A percentile compares a stretch with the other conserved stretches of the same genome.
Conservation (phyloP, 2,888 invertebrate species). For the Noctua janthe region DNA sequence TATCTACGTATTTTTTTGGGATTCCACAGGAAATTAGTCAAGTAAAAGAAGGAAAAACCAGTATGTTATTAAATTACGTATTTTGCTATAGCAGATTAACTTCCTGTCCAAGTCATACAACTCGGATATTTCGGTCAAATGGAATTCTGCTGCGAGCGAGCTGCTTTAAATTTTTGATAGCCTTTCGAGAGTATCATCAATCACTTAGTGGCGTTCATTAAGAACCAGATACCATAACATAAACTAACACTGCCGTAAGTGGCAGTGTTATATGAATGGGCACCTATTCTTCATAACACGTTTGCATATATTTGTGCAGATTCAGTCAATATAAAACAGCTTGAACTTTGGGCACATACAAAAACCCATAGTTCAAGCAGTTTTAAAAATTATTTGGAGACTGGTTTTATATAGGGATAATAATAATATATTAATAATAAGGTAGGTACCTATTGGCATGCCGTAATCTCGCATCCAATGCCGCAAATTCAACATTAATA, state of each 20-base stretch:
- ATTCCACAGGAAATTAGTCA: constrained; percentile 17
- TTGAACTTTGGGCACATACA: constrained; percentile 28
- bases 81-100: neutral
- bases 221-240: too few species aligned
- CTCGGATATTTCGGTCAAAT: neutral
- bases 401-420: neutral
- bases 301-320: constrained; percentile 25
- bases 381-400: neutral
- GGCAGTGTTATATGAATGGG: too few species aligned
- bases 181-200: too few species aligned
- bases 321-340: constrained; percentile 12
- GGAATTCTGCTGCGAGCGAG: neutral
- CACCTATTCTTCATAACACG: neutral
- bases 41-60: neutral
- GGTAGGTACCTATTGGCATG: neutral
- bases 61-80: neutral
- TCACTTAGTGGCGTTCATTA: too few species aligned
- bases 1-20: constrained; percentile 32
- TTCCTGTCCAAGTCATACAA: neutral
- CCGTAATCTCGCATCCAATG: neutral
- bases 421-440: too few species aligned
- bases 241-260: too few species aligned
- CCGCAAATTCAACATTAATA: neutral
- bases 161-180: neutral
- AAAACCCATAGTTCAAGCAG: constrained; percentile 1